Percentiles rank a stretch among this genome's conserved stretches.
These are phyloP conservation scores for Nomada hirtipes DNA, from an alignment of 2,888 invertebrate species.

Conservation along the genomic window DNA sequence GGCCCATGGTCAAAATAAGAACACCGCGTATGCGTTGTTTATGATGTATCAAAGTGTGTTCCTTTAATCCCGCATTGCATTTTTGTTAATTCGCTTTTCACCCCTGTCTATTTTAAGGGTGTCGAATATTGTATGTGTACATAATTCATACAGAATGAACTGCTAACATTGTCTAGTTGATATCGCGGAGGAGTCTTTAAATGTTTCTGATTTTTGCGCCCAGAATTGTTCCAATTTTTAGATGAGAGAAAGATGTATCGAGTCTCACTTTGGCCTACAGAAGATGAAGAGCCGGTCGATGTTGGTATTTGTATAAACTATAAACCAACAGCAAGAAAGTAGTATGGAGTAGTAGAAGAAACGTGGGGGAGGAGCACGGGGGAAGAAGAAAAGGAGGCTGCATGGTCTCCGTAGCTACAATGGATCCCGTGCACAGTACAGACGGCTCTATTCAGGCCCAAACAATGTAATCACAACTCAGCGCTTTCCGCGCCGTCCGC, in stretches of 20 bases:
- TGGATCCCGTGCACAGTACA: conserved; percentile 71
- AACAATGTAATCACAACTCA: conserved; percentile 81
- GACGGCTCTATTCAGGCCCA: conserved; percentile 78
- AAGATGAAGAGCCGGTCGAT: conserved; percentile 67
- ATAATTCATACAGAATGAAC: not conserved
- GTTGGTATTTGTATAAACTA: conserved; percentile 74
- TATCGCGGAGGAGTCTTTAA: too few species aligned
- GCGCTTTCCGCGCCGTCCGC: conserved; percentile 73
- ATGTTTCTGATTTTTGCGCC: too few species aligned
- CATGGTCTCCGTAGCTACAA: conserved; percentile 70
- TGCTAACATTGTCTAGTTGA: too few species aligned
- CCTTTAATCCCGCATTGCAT: conserved; percentile 4
- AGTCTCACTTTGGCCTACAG: conserved; percentile 57
- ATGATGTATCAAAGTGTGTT: conserved; percentile 30
- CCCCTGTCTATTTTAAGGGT: not conserved
- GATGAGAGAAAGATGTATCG: conserved; percentile 11
- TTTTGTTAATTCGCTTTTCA: not conserved
- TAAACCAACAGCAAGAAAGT: conserved; percentile 60
- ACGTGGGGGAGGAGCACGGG: conserved; percentile 22
- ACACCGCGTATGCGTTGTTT: conserved; percentile 28
- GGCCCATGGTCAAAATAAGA: not conserved
- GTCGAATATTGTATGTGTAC: not conserved
- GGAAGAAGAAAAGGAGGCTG: conserved; percentile 42
- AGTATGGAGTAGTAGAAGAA: conserved; percentile 35
- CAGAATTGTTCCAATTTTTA: not conserved